Conservation (phyloP, 2,797 vertebrate species). For the Petrocephalus schoutedeni region DNA sequence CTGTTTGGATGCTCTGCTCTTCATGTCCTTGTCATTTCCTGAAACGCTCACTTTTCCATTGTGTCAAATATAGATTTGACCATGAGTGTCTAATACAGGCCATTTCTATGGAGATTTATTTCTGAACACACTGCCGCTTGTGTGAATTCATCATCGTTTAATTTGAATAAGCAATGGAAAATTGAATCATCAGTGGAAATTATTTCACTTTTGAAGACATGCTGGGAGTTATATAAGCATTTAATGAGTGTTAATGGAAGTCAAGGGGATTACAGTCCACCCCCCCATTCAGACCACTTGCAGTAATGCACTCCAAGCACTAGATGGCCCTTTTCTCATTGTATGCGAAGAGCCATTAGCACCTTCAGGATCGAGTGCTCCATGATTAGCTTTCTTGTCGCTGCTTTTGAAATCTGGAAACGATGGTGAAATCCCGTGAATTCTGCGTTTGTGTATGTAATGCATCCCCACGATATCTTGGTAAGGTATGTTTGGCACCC, state of each 20-base stretch:
- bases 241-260: slow-evolving; percentile 20
- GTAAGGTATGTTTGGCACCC: neutral
- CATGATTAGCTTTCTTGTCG: neutral
- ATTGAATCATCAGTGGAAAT: slow-evolving; percentile 24
- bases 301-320: neutral
- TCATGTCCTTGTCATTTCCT: neutral
- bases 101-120: slow-evolving; percentile 2
- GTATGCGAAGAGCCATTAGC: neutral
- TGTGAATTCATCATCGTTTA: slow-evolving; percentile 9
- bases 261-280: slow-evolving; percentile 10
- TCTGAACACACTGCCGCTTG: neutral
- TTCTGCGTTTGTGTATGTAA: neutral
- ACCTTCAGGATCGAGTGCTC: neutral
- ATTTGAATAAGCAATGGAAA: slow-evolving; percentile 23
- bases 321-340: slow-evolving; percentile 11
- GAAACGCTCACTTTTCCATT: neutral
- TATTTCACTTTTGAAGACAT: slow-evolving; percentile 15
- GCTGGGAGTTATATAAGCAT: neutral
- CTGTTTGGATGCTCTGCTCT: neutral
- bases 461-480: neutral
- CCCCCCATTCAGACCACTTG: neutral
- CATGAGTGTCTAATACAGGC: neutral
- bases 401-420: neutral
- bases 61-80: slow-evolving; percentile 19
- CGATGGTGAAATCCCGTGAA: neutral